A percentile compares a stretch with the other conserved stretches of the same genome.
Evolutionary conservation across 1,140 invertebrate genomes (phyloP).

Genomic region (Neodiprion pinetum): DNA sequence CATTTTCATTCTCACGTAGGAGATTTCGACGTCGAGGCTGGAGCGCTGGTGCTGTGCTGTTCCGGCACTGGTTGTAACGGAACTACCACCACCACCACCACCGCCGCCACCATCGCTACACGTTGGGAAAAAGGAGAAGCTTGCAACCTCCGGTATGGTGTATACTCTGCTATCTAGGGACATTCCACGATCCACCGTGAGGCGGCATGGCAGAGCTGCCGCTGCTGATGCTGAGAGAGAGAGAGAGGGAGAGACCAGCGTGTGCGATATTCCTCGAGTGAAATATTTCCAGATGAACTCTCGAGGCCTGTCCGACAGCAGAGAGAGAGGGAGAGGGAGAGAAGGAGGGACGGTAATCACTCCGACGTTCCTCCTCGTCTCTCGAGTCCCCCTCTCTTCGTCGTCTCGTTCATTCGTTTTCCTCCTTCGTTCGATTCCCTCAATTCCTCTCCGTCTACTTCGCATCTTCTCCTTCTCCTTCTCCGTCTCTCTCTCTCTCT

Average conservation of each 20-base stretch:
- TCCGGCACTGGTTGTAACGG: too few species aligned
- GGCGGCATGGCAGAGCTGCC: not conserved
- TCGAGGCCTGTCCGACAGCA: slow-evolving; percentile 45
- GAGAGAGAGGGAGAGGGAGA: slow-evolving; percentile 20
- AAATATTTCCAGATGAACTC: slow-evolving; percentile 34
- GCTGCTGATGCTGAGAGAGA: not conserved
- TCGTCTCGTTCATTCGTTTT: slow-evolving; percentile 7
- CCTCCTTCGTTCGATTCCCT: slow-evolving; percentile 32
- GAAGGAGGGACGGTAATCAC: slow-evolving; percentile 16
- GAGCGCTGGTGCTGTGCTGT: too few species aligned
- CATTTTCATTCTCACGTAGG: too few species aligned
- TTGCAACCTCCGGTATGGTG: not conserved
- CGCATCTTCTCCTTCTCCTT: slow-evolving; percentile 24
- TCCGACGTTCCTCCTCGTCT: slow-evolving; percentile 6
- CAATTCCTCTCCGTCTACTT: slow-evolving; percentile 21
- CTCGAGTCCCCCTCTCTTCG: slow-evolving; percentile 14
- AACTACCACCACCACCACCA: not conserved
- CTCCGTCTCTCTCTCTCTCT: slow-evolving; percentile 6
- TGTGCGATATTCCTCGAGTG: slow-evolving; percentile 51
- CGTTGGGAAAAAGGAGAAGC: not conserved
- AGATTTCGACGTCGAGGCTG: too few species aligned
- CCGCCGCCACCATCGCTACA: slow-evolving; percentile 8
- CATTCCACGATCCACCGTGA: not conserved
- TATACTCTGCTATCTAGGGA: not conserved
- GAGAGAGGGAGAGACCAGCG: slow-evolving; percentile 24